Evolutionary conservation across 1,140 invertebrate species (phyloP).

Genomic region (Penaeus vannamei): DNA sequence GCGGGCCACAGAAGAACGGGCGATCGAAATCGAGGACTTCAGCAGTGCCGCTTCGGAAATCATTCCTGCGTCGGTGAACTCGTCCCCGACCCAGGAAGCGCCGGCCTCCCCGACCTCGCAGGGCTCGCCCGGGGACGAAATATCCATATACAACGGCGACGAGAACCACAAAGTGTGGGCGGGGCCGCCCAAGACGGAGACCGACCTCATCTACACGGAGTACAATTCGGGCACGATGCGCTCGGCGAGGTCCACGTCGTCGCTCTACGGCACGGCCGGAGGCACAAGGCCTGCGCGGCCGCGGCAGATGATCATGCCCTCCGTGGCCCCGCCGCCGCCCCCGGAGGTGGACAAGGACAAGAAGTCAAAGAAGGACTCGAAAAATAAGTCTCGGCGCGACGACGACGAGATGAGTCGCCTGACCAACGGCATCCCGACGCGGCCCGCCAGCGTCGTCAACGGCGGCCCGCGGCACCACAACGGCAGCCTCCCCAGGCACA

Average conservation of each 20-base stretch:
- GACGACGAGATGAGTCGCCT: slow-evolving; percentile 60
- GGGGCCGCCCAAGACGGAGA: slow-evolving; percentile 56
- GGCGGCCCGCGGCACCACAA: slow-evolving; percentile 56
- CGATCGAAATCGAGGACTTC: slow-evolving; percentile 67
- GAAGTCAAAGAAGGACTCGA: slow-evolving; percentile 71
- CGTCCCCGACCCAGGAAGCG: slow-evolving; percentile 61
- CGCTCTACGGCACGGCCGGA: slow-evolving; percentile 68
- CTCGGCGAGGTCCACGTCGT: slow-evolving; percentile 68
- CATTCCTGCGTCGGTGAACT: slow-evolving; percentile 56
- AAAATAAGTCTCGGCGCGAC: slow-evolving; percentile 68
- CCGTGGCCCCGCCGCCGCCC: slow-evolving; percentile 72
- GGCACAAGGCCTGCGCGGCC: slow-evolving; percentile 74
- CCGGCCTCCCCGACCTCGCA: slow-evolving; percentile 67
- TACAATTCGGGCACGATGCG: slow-evolving; percentile 80
- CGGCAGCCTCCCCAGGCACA: slow-evolving; percentile 65
- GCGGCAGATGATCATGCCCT: slow-evolving; percentile 83
- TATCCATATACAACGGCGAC: slow-evolving; percentile 88
- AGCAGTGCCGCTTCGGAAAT: slow-evolving; percentile 67
- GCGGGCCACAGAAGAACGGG: slow-evolving; percentile 62
- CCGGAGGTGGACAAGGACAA: slow-evolving; percentile 68
- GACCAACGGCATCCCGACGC: slow-evolving; percentile 62
- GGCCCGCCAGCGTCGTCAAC: slow-evolving; percentile 50
- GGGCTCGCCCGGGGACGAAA: slow-evolving; percentile 74
- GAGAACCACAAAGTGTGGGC: slow-evolving; percentile 94
- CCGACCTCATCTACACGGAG: slow-evolving; percentile 77